phyloP scores from a whole-genome alignment of 1,140 invertebrate species.

The Parasteatoda tepidariorum region DNA sequence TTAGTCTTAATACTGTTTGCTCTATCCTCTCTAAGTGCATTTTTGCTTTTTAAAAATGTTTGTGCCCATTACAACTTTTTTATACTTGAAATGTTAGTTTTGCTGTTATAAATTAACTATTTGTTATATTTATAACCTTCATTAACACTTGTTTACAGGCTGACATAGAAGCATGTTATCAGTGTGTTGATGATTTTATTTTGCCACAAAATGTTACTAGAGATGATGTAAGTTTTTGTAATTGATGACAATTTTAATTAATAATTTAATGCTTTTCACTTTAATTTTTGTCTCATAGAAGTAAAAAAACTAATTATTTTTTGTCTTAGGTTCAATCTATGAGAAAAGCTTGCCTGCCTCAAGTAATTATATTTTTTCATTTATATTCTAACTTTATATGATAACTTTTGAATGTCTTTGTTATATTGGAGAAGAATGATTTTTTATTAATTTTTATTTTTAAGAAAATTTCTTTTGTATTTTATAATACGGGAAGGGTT shows the following conservation, averaged over 20 bases:
- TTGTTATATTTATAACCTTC: no score
- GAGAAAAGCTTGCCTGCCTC: conserved; percentile 45
- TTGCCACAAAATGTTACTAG: conserved; percentile 52
- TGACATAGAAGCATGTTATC: conserved; percentile 44
- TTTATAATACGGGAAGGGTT: no score
- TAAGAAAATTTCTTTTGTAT: no score
- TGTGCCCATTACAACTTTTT: no score
- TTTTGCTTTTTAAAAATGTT: no score
- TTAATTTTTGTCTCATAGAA: background rate
- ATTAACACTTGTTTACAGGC: no score
- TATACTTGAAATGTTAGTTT: no score
- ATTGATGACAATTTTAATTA: background rate
- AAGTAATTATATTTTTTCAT: conserved; percentile 3
- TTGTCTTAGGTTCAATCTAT: conserved; percentile 38
- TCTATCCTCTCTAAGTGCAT: no score
- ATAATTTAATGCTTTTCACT: background rate
- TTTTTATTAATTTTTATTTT: no score
- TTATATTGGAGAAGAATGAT: background rate
- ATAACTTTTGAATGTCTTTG: background rate
- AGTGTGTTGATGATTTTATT: conserved; percentile 41
- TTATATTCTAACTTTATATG: background rate
- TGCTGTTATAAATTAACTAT: no score
- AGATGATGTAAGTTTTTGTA: conserved; percentile 43
- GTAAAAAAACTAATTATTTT: background rate
- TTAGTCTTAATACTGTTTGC: no score